Evolutionary conservation across 2,888 invertebrate genomes (phyloP).

Genomic region (Axea sp.): DNA sequence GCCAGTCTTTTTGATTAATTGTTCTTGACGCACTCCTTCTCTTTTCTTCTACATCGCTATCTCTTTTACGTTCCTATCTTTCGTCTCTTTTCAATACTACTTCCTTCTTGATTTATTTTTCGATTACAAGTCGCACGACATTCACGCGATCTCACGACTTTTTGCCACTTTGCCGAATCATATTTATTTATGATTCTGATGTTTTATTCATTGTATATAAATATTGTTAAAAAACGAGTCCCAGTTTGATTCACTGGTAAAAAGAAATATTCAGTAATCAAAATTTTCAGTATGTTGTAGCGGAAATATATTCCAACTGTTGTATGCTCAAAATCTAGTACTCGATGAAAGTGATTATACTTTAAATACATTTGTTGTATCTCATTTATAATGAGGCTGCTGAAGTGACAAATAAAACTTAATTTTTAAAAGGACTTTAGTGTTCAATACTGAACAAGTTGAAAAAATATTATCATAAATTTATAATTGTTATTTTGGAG

Average conservation of each 20-base stretch:
- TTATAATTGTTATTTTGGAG: no score
- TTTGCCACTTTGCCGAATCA: slow-evolving; percentile 30
- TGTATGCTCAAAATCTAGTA: no score
- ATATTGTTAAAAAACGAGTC: slow-evolving; percentile 3
- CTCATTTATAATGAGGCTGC: no score
- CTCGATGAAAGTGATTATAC: no score
- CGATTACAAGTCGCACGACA: slow-evolving; percentile 22
- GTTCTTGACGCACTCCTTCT: slow-evolving; percentile 55
- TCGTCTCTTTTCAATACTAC: slow-evolving; percentile 18
- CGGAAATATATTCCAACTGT: no score
- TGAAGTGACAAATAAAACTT: no score
- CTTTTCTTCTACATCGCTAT: slow-evolving; percentile 32
- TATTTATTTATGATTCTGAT: slow-evolving; percentile 25
- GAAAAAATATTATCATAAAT: no score
- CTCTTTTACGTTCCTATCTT: slow-evolving; percentile 2
- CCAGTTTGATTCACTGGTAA: not conserved
- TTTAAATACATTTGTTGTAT: no score
- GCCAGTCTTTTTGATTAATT: slow-evolving; percentile 72
- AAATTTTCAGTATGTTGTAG: no score
- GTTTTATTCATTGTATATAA: slow-evolving; percentile 43
- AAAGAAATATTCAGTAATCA: not conserved
- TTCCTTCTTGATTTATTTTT: slow-evolving; percentile 39
- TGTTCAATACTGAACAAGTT: no score
- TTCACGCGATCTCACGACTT: slow-evolving; percentile 32
- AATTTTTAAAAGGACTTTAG: no score